These are phyloP conservation scores for Thalassophryne amazonica DNA, from an alignment of 2,797 vertebrate genomes.

Conservation along the genomic window DNA sequence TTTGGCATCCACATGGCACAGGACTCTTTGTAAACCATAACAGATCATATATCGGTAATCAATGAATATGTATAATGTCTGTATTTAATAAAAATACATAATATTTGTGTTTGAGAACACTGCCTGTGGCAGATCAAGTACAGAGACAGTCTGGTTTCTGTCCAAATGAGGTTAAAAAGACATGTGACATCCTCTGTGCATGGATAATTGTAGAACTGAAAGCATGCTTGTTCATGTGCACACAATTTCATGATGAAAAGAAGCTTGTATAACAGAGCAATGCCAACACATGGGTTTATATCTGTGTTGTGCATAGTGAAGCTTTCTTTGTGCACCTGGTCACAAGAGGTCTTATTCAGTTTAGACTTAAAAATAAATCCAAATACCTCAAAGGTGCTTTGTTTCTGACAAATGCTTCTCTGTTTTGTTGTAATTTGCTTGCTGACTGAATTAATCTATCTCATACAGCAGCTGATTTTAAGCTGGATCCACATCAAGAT, in stretches of 20 bases:
- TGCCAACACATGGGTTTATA: constrained; percentile 30
- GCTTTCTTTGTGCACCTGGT: constrained; percentile 25
- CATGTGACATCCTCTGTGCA: constrained; percentile 50
- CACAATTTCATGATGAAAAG: constrained; percentile 41
- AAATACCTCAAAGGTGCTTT: no score
- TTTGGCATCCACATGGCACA: not conserved
- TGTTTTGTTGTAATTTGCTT: no score
- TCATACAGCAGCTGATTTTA: no score
- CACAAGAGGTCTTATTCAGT: constrained; percentile 13
- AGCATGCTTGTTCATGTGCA: constrained; percentile 41
- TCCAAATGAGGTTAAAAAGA: constrained; percentile 55
- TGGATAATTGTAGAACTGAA: constrained; percentile 46
- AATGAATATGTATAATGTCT: constrained; percentile 9
- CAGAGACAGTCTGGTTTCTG: constrained; percentile 35
- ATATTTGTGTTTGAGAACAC: constrained; percentile 28
- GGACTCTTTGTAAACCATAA: not conserved
- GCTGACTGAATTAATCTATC: no score
- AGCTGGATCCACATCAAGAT: no score
- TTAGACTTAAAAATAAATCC: no score
- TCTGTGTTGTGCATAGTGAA: constrained; percentile 8
- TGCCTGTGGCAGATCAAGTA: constrained; percentile 20
- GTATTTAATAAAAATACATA: constrained; percentile 42
- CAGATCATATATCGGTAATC: constrained; percentile 13
- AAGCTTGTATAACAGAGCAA: constrained; percentile 34
- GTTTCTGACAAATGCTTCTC: no score